A percentile compares a stretch with the other conserved stretches of the same genome.
Evolutionary conservation across 2,797 vertebrate species (phyloP).

Genomic region (Melanotaenia parkinsoni): DNA sequence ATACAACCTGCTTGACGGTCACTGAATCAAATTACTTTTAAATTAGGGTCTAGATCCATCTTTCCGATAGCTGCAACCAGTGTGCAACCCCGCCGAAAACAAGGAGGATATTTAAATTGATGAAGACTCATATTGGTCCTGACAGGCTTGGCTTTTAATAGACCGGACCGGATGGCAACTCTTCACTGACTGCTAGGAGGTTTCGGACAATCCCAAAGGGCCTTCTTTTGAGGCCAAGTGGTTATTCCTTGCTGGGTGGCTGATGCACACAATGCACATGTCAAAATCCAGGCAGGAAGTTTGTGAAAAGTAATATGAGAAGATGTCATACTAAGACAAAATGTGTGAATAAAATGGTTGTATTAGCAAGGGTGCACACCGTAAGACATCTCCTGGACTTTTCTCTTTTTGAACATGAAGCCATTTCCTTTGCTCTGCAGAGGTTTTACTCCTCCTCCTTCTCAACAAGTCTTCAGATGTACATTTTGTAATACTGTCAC

Average conservation of each 20-base stretch:
- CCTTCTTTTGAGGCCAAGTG: conserved; percentile 34
- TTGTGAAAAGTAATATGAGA: conserved; percentile 5
- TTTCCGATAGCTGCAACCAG: conserved; percentile 33
- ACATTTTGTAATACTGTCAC: conserved; percentile 62
- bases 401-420: conserved; percentile 18
- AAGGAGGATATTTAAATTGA: conserved; percentile 62
- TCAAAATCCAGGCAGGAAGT: background rate
- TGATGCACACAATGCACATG: background rate
- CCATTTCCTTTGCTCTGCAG: conserved; percentile 28
- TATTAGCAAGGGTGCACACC: conserved; percentile 27
- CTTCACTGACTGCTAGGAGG: conserved; percentile 44
- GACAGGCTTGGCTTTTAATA: conserved; percentile 65
- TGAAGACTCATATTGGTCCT: conserved; percentile 64
- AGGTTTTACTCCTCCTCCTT: conserved; percentile 34
- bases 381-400: conserved; percentile 15
- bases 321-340: background rate
- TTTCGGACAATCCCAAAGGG: conserved; percentile 28
- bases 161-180: conserved; percentile 56
- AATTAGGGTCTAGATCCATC: conserved; percentile 65
- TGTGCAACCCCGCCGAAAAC: conserved; percentile 44
- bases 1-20: conserved; percentile 49
- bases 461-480: conserved; percentile 50
- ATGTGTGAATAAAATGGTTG: background rate
- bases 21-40: conserved; percentile 66
- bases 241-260: conserved; percentile 11